phyloP scores from a whole-genome alignment of 2,888 invertebrate genomes.

The Hoplodrina blanda region DNA sequence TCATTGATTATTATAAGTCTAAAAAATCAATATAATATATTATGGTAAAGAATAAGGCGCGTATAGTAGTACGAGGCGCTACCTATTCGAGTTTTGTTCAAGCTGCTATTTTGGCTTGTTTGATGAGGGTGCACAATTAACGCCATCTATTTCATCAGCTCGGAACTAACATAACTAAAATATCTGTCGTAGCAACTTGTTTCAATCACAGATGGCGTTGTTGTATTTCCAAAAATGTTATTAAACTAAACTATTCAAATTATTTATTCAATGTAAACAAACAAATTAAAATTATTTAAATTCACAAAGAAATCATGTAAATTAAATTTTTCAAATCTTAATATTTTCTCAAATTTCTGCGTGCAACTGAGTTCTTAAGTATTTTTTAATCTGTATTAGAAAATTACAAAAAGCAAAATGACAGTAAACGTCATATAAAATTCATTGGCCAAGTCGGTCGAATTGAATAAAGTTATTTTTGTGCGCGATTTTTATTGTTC shows the following conservation, averaged over 20 bases:
- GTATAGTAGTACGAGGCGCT: background rate
- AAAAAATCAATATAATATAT: background rate
- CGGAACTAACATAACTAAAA: background rate
- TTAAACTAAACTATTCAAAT: too few relatives aligned
- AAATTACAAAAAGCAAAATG: constrained; percentile 51
- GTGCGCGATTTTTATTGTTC: constrained; percentile 57
- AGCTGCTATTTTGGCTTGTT: too few relatives aligned
- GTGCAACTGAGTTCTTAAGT: background rate
- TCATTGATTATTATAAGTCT: background rate
- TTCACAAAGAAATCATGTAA: too few relatives aligned
- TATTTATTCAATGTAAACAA: too few relatives aligned
- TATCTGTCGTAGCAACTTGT: background rate
- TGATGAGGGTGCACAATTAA: background rate
- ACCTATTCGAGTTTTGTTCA: background rate
- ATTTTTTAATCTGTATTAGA: constrained; percentile 30
- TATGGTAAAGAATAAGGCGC: background rate
- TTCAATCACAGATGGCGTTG: constrained; percentile 16
- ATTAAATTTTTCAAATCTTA: too few relatives aligned
- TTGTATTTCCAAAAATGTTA: background rate
- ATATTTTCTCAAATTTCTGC: background rate
- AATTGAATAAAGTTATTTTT: constrained; percentile 59
- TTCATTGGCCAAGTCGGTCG: constrained; percentile 67
- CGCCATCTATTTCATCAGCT: constrained; percentile 26
- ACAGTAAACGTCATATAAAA: constrained; percentile 65
- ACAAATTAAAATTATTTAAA: too few relatives aligned